These are phyloP conservation scores for Frankliniella intonsa DNA, from an alignment of 2,888 invertebrate genomes.

Conservation along the genomic window DNA sequence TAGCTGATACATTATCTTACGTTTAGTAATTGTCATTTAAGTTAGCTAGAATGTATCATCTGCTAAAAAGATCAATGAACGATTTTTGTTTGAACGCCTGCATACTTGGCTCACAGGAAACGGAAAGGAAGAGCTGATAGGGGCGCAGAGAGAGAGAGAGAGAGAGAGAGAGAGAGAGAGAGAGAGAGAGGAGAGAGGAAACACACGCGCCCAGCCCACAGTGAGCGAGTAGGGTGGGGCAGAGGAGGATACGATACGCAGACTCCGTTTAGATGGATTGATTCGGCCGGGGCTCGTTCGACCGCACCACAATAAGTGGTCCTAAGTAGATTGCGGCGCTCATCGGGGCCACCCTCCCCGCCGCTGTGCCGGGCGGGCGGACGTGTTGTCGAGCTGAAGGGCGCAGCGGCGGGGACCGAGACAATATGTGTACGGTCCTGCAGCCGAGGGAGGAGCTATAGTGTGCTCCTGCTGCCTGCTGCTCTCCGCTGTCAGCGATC, in stretches of 20 bases:
- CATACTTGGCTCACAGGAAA: neutral
- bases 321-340: conserved; percentile 9
- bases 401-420: too few relatives aligned
- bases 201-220: neutral
- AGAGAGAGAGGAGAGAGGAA: neutral
- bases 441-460: too few relatives aligned
- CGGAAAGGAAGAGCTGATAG: neutral
- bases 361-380: neutral
- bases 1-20: too few relatives aligned
- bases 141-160: neutral
- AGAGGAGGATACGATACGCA: neutral
- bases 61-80: too few relatives aligned
- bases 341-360: neutral
- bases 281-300: neutral
- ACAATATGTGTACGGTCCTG: too few relatives aligned
- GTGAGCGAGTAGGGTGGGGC: neutral
- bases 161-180: conserved; percentile 1
- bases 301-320: conserved; percentile 3
- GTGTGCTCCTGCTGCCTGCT: too few relatives aligned
- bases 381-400: too few relatives aligned
- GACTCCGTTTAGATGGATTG: neutral
- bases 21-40: too few relatives aligned
- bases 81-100: too few relatives aligned
- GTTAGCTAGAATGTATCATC: too few relatives aligned
- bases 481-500: too few relatives aligned